A percentile compares a stretch with the other conserved stretches of the same genome.
phyloP scores from a whole-genome alignment of 2,888 invertebrate species.

The Phaedon cochleariae region DNA sequence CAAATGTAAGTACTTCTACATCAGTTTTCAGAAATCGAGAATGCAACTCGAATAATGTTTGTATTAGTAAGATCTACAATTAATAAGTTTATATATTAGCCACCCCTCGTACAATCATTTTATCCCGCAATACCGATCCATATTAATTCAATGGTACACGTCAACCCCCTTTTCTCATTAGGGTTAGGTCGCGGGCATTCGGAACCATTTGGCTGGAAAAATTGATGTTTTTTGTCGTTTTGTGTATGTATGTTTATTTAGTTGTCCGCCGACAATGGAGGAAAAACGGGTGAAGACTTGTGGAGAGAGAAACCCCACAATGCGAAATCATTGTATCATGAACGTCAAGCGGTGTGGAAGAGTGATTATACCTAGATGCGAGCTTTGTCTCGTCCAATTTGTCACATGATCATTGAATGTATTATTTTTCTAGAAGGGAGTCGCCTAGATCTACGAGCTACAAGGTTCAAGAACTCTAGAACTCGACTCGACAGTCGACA shows the following conservation, averaged over 20 bases:
- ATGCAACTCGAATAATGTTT: no score
- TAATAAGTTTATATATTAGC: no score
- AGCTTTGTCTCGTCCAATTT: neutral
- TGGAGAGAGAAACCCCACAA: neutral
- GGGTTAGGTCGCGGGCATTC: slow-evolving; percentile 9
- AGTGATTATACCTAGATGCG: neutral
- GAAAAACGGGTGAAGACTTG: neutral
- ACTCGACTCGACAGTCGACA: neutral
- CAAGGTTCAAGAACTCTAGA: neutral
- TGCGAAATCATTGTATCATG: slow-evolving; percentile 1
- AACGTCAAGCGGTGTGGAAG: neutral
- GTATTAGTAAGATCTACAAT: no score
- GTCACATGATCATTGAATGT: neutral
- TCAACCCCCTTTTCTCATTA: slow-evolving; percentile 16
- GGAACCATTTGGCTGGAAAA: slow-evolving; percentile 25
- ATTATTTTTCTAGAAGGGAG: neutral
- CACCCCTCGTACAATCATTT: neutral
- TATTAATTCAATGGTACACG: slow-evolving; percentile 2
- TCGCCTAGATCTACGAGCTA: neutral
- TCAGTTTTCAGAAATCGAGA: no score
- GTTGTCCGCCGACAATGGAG: neutral
- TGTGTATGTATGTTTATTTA: slow-evolving; percentile 1
- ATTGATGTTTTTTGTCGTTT: slow-evolving; percentile 16
- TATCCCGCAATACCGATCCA: neutral
- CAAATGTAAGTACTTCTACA: no score